phyloP scores from a whole-genome alignment of 2,797 vertebrate species.

The Tachyglossus aculeatus region DNA sequence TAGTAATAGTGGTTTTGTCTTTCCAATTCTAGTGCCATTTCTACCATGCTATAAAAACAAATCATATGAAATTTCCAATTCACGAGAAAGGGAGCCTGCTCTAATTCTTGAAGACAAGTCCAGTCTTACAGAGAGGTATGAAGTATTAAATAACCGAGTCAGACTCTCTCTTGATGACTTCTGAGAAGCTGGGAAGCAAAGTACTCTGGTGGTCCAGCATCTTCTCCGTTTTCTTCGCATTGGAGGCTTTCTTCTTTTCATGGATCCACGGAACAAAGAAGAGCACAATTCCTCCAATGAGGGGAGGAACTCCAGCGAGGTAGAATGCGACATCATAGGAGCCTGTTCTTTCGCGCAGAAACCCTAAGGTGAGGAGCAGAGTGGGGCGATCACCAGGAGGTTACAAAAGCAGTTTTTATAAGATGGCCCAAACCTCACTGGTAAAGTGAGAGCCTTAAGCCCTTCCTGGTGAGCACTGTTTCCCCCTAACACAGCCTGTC shows the following conservation, averaged over 20 bases:
- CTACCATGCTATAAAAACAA: conserved; percentile 50
- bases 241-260: conserved; percentile 61
- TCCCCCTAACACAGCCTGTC: not conserved
- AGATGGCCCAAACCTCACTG: not conserved
- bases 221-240: conserved; percentile 74
- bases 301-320: conserved; percentile 91
- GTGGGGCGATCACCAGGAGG: not conserved
- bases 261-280: conserved; percentile 94
- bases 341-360: conserved; percentile 83
- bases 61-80: conserved; percentile 52
- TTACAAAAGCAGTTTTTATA: not conserved
- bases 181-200: conserved; percentile 47
- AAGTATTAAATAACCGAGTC: conserved; percentile 70
- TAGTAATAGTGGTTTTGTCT: conserved; percentile 43
- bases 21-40: conserved; percentile 50
- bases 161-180: conserved; percentile 65
- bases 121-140: conserved; percentile 34
- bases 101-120: conserved; percentile 53
- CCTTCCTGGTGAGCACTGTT: too few species aligned
- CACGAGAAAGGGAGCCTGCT: conserved; percentile 60
- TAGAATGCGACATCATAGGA: conserved; percentile 91
- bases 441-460: too few species aligned
- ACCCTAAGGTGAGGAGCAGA: conserved; percentile 73
- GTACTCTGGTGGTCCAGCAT: conserved; percentile 78
- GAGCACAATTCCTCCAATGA: conserved; percentile 88